Base-by-base conservation (phyloP, 2,888 invertebrate species). In the Gryllus longicercus region DNA sequence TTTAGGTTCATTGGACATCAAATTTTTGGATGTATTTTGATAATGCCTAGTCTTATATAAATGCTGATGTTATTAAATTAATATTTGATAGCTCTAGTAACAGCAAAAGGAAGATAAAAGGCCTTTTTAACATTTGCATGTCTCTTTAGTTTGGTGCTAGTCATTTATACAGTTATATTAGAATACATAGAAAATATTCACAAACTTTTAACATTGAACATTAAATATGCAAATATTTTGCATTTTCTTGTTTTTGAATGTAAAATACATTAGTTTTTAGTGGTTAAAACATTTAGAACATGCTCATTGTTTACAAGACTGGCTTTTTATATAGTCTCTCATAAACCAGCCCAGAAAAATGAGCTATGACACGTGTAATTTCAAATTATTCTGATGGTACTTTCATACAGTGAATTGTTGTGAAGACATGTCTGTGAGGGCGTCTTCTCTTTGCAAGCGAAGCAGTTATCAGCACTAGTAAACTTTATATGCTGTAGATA, bases 401-500 rank as follows among this genome's bases (percentile, higher is more conserved):
- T 76, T 12, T 50, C 50, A 77, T 14, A 38, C 74, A 77, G 49
- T 74, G 10, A 21, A n/a, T 23, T 74, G 77, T 51, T 25, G 50
- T 77, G 49, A 79, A 77, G 51, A 74, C 51, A 63, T 80, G 50
- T 79, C 50, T 76, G 50, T 80, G 51, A 50, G 51, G 51, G 38
- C n/a, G 49, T 75, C 21, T 79, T 80, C 78, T 75, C 77, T 79
- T 50, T 16, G 63, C n/a, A 63, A 18, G 63, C 14, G 11, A 63
- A 63, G 63, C 18, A 63, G 63, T 16, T 63, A 18, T 12, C 12
- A 63, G 63, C 63, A 63, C 63, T 63, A 18, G n/a, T 14, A 63
- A 14, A 63, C 14, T 63, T 80, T 75, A 77, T 25, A 80, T 81
- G 80, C 78, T 81, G 81, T 81, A 81, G 77, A 77, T 76, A 63